Conservation (phyloP, 2,888 invertebrate genomes). For the Dasypogon diadema region DNA sequence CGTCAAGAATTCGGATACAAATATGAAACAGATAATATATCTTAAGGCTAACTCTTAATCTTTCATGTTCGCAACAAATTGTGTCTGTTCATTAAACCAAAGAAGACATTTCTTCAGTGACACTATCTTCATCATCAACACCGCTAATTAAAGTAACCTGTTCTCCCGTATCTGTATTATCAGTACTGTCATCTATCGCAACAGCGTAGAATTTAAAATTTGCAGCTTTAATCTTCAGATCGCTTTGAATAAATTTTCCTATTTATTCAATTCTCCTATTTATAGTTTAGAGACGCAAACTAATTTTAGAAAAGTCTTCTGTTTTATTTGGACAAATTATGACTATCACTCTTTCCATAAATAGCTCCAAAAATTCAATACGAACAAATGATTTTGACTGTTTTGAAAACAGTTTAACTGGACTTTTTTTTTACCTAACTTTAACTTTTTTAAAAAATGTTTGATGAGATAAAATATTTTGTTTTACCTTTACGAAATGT, state of each 20-base stretch:
- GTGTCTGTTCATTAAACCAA: conserved; percentile 19
- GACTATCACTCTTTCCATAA: conserved; percentile 2
- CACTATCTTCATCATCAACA: conserved; percentile 51
- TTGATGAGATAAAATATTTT: not conserved
- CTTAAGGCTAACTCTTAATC: no score
- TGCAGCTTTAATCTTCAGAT: not conserved
- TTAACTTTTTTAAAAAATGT: not conserved
- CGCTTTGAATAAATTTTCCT: not conserved
- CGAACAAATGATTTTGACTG: not conserved
- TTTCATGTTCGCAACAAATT: no score
- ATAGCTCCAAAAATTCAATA: no score
- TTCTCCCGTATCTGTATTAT: not conserved
- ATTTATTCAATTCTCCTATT: not conserved
- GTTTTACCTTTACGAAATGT: not conserved
- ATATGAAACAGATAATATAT: no score
- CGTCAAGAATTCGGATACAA: no score
- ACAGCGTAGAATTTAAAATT: not conserved
- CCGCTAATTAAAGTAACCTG: conserved; percentile 33
- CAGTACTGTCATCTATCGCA: not conserved
- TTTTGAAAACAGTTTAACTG: no score
- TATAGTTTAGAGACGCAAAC: not conserved
- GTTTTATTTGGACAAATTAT: not conserved
- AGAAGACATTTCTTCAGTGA: conserved; percentile 55
- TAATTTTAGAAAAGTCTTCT: conserved; percentile 2
- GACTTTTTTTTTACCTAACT: not conserved